These are phyloP conservation scores for Chesias legatella DNA, from an alignment of 2,888 invertebrate species.

Conservation along the genomic window DNA sequence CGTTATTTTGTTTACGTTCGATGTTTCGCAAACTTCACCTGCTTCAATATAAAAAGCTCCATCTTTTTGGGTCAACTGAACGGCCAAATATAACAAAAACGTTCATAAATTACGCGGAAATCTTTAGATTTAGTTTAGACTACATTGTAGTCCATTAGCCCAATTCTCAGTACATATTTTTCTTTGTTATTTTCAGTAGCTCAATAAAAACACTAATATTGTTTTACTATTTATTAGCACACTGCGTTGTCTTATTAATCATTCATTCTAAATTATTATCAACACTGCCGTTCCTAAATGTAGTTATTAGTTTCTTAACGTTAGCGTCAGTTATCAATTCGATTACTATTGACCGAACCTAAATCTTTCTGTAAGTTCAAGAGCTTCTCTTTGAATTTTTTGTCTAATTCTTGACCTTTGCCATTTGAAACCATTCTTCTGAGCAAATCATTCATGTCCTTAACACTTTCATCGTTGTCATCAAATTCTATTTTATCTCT, in stretches of 20 bases:
- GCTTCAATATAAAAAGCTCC: constrained; percentile 33
- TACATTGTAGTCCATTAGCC: constrained; percentile 6
- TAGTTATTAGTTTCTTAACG: too few species aligned
- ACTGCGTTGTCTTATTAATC: too few species aligned
- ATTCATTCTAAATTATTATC: constrained; percentile 25
- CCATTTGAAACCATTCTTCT: constrained; percentile 49
- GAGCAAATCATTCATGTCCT: constrained; percentile 48
- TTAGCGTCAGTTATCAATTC: constrained; percentile 4
- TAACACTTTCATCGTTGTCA: constrained; percentile 29
- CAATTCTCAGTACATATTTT: background rate
- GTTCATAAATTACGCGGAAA: constrained; percentile 7
- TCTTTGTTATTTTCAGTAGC: constrained; percentile 3
- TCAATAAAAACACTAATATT: constrained; percentile 1
- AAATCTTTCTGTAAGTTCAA: constrained; percentile 42
- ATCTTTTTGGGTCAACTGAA: constrained; percentile 15
- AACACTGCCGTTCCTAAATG: too few species aligned
- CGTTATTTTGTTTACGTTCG: constrained; percentile 38
- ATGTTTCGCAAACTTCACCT: constrained; percentile 39
- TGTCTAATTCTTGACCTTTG: constrained; percentile 38
- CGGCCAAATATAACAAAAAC: constrained; percentile 18
- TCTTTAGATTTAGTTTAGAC: constrained; percentile 6
- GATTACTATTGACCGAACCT: constrained; percentile 34
- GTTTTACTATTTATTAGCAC: background rate
- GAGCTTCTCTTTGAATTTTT: constrained; percentile 45
- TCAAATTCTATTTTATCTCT: constrained; percentile 20